Evolutionary conservation across 2,113 vertebrate species (phyloP), one percentile per base, ranked within the genome.

Genomic region (Lepus americanus): DNA sequence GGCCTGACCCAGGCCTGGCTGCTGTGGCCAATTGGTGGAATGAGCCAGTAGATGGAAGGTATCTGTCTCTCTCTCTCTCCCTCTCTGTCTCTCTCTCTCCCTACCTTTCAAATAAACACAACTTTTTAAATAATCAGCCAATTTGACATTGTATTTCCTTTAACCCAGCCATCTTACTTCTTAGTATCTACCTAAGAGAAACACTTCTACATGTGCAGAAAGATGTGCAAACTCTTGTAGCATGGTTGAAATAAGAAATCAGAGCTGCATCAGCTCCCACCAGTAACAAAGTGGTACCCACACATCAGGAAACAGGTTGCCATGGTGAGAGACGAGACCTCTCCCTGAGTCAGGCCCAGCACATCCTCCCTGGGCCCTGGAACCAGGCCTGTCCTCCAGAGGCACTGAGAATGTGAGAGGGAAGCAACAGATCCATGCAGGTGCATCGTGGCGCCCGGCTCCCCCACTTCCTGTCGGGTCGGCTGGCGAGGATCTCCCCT

Each of bases 221-320:
- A 95, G 94, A 82, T 22, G 2, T 14, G 81, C 74, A 70, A 70
- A 92, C 14, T n/a, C 63, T 36, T 89, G 33, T 67, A 84, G 44
- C 20, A 84, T 6, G 51, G 1, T 49, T 72, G 88, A 67, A 80
- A 93, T 25, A 92, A 93, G 64, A 39, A 79, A 31, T 49, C 73
- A 89, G 78, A 90, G 44, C 6, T 69, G 22, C 20, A 53, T 78
- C 55, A 83, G 89, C 49, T 22, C 49, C 59, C 51, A 59, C n/a
- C 11, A 74, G 19, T 93, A 92, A 88, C 4, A 53, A 78, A 67
- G 82, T 59, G 12, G 3, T 14, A 49, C 29, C n/a, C 3, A 17
- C n/a, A 39, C 84, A 5, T 29, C n/a, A 72, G 51, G 20, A 89
- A 80, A 90, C 25, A 53, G 3, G 72, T 64, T 53, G 33, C 6